These are phyloP conservation scores for Catharus minimus DNA, from an alignment of 2,113 vertebrate genomes.

Conservation along the genomic window DNA sequence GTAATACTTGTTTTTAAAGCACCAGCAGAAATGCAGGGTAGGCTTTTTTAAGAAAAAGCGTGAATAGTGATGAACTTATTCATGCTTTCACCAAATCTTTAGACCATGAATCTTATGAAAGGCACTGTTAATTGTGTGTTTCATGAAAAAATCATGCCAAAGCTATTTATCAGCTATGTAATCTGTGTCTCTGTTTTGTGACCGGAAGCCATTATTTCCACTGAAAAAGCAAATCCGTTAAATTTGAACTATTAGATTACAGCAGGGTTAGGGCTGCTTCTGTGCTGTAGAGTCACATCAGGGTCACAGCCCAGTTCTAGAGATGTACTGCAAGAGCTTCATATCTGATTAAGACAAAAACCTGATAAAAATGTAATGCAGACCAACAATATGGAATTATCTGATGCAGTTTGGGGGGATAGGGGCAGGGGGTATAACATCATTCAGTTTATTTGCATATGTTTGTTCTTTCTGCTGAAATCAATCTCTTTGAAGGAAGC, in stretches of 20 bases:
- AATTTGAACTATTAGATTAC: constrained; percentile 68
- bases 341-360: constrained; percentile 39
- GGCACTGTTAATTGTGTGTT: constrained; percentile 46
- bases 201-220: constrained; percentile 66
- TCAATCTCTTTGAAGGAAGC: constrained; percentile 56
- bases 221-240: constrained; percentile 61
- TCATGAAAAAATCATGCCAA: constrained; percentile 55
- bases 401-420: constrained; percentile 32
- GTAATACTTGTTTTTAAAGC: neutral
- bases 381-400: constrained; percentile 55
- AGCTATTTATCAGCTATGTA: constrained; percentile 47
- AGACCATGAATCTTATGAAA: neutral
- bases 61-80: neutral
- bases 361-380: constrained; percentile 30
- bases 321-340: constrained; percentile 47
- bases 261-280: constrained; percentile 62
- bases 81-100: neutral
- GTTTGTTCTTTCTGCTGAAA: constrained; percentile 46
- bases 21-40: neutral
- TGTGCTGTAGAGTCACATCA: constrained; percentile 38
- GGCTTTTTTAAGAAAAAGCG: neutral
- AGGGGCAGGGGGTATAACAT: constrained; percentile 56
- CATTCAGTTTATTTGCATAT: constrained; percentile 53
- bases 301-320: neutral
- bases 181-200: constrained; percentile 59